Evolutionary conservation across 2,888 invertebrate species (phyloP), one percentile per base, ranked within the genome.

Genomic region (Caenorhabditis macrosperma): DNA sequence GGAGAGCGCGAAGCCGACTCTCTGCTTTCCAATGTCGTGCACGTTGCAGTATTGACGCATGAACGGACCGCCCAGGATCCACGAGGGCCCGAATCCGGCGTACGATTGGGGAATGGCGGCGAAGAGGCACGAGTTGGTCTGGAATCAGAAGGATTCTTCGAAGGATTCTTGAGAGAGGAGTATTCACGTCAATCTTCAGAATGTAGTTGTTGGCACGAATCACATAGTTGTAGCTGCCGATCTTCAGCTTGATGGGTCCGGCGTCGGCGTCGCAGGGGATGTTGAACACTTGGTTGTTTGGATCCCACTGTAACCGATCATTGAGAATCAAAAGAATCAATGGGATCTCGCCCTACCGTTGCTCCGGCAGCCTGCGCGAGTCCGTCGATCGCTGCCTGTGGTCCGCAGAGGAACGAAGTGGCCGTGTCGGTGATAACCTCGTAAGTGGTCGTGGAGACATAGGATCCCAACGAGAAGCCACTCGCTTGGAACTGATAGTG

Each of bases 61-160:
- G 52, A 83, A 84, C 17, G 86, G 81, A 41, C 84, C 86, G 12
- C 86, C 86, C 10, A 86, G 82, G 22, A 85, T 82, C 83, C 83
- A 86, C 1, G 81, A 61, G 6, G 84, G 83, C 26, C 82, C 83
- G 55, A 83, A 84, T n/a, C 86, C 86, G 4, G 61, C 72, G 33
- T 68, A 78, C 2, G 61, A 60, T 22, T 74, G 74, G 4, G 72
- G 68, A 20, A 78, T 74, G 7, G 78, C 78, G n/a, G 78, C 78
- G 52, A 78, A 78, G 15, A 72, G 46, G 44, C 78, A 78, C n/a
- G 72, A 72, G 48, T 72, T 63, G 17, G 46, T 63, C 71, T 71
- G 54, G 9, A 69, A 57, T 54, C 48, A 2, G 9, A 24, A 30
- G n/a, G n/a, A n/a, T n/a, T n/a, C n/a, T n/a, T n/a, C n/a, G n/a